phyloP scores from a whole-genome alignment of 2,888 invertebrate species.

The Sphaerophoria rueppellii region DNA sequence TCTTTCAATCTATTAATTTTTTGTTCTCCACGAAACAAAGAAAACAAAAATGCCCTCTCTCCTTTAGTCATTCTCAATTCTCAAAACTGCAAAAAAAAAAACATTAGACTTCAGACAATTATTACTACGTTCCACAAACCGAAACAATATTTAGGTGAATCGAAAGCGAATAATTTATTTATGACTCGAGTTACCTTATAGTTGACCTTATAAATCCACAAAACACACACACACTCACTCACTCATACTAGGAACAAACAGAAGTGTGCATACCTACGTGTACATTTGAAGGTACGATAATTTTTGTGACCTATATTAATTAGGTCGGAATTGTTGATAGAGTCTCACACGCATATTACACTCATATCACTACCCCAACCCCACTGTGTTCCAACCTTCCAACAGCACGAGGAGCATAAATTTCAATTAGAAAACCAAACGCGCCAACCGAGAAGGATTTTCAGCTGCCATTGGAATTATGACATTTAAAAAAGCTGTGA shows the following conservation, averaged over 20 bases:
- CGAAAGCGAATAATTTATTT: no score
- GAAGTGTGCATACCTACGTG: neutral
- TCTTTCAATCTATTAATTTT: neutral
- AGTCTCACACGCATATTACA: constrained; percentile 15
- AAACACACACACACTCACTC: constrained; percentile 6
- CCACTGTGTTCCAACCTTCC: neutral
- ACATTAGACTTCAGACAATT: no score
- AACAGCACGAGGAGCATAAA: neutral
- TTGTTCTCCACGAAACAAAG: neutral
- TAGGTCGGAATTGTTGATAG: constrained; percentile 37
- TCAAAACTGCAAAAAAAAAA: neutral
- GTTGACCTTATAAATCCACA: constrained; percentile 38
- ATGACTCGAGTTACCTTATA: no score
- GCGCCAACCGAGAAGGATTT: constrained; percentile 13
- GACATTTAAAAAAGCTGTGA: constrained; percentile 15
- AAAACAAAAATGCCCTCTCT: neutral
- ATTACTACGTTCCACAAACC: no score
- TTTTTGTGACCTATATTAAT: constrained; percentile 42
- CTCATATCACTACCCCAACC: neutral
- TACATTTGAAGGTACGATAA: no score
- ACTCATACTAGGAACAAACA: neutral
- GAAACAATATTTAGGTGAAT: no score
- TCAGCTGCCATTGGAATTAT: constrained; percentile 28
- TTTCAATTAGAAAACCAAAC: neutral
- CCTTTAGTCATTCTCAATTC: neutral